Base-by-base conservation (phyloP, 2,888 invertebrate genomes). In the Drosophila mimica region DNA sequence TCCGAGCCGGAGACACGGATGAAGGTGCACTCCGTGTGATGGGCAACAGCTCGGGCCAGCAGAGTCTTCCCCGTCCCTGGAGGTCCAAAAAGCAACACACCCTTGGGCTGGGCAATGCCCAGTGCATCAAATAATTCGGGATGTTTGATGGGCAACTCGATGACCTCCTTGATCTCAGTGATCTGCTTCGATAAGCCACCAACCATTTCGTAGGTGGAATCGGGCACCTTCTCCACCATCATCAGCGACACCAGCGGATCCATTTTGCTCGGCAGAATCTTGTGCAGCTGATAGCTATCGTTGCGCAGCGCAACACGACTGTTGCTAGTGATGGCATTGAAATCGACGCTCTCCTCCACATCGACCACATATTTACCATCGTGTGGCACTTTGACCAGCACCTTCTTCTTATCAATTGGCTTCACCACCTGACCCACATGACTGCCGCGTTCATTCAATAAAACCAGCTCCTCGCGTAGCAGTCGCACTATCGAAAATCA, bases 141-240 rank as follows among this genome's bases (percentile, higher is more conserved):
- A 95, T 99, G 99, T 93, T 99, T 99, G 0, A 99, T 99, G 0
- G 99, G 99, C 79, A 99, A 94, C 93, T 99, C 99, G 92, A 99
- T 99, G 0, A 99, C 99, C 94, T 99, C 99, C 93, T 99, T 99
- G 82, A 99, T 99, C 94, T 99, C 99, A 92, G 99, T 99, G 69
- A 99, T 99, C 94, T 99, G 99, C 92, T 99, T 99, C 92, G 99
- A 99, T 74, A 99, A 94, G 64, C 99, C 99, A 83, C 99, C 99
- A 30, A 99, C 99, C 99, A 99, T 99, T 94, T 99, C 99, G 92
- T 99, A 99, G 0, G 99, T 99, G 0, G 99, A 99, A 93, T 99
- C 99, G 0, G 99, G 99, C 13, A 99, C 99, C 93, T 99, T 99
- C 93, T 99, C 99, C 0, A 99, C 99, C 99, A 99, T 99, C 99